Percentiles rank a stretch among this genome's conserved stretches.
phyloP scores from a whole-genome alignment of 1,140 invertebrate species.

The Heliconius nattereri region DNA sequence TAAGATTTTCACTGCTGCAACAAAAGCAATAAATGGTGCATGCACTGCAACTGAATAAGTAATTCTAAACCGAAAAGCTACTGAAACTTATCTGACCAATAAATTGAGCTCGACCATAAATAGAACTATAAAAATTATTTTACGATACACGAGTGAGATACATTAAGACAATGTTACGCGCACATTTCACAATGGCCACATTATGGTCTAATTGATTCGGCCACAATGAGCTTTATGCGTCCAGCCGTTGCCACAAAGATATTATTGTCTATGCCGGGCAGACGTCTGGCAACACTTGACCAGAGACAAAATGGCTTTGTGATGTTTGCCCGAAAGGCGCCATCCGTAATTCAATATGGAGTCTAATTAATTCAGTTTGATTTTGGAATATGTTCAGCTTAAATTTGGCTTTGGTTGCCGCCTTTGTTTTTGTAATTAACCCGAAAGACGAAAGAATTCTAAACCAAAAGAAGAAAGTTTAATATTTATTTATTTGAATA shows the following conservation, averaged over 20 bases:
- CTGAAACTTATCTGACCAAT: constrained; percentile 75
- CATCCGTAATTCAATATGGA: constrained; percentile 76
- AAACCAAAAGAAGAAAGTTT: background rate
- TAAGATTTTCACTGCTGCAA: constrained; percentile 57
- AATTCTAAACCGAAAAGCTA: constrained; percentile 67
- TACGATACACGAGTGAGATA: constrained; percentile 75
- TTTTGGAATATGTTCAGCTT: constrained; percentile 55
- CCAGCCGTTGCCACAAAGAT: constrained; percentile 69
- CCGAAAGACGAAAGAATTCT: no score
- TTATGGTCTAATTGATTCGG: constrained; percentile 78
- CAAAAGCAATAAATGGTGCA: constrained; percentile 60
- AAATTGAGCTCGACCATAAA: constrained; percentile 71
- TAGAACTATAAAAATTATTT: constrained; percentile 79
- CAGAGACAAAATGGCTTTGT: constrained; percentile 80
- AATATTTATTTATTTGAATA: background rate
- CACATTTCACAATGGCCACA: constrained; percentile 73
- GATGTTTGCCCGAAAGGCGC: constrained; percentile 70
- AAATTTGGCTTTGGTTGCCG: background rate
- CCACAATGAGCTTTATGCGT: constrained; percentile 75
- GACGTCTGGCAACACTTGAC: constrained; percentile 80
- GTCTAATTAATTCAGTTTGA: constrained; percentile 67
- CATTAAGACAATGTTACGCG: constrained; percentile 78
- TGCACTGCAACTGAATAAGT: constrained; percentile 56
- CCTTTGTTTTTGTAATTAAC: constrained; percentile 28
- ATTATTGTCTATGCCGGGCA: constrained; percentile 74